Evolutionary conservation across 2,797 vertebrate species (phyloP), one percentile per base, ranked within the genome.

Genomic region (Peromyscus melanophrys): DNA sequence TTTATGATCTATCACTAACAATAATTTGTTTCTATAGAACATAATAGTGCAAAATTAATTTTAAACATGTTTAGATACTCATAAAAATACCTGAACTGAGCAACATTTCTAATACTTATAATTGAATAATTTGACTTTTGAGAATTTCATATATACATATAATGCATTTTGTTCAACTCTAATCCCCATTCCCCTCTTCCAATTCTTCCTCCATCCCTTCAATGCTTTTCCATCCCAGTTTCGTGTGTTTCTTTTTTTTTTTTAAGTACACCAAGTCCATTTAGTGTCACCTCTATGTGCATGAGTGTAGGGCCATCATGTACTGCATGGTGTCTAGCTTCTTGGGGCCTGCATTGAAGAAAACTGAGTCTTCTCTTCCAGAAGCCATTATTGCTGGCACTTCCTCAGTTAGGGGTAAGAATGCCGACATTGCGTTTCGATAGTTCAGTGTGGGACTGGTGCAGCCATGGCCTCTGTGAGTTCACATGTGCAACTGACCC

Each of bases 1-100:
- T 89, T 93, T 89, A 65, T 93, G 52, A 91, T 17, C 37, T 88
- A 55, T 80, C 25, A 46, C 63, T 87, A 71, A 61, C 75, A 94
- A 77, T 9, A 82, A 14, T 92, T 91, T 87, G 1, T 90, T 94
- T 92, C 73, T 85, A 17, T 17, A 21, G 11, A 65, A 29, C 10
- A 77, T 84, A 69, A 69, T 85, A 77, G 71, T 69, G 17, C n/a
- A 57, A 23, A 93, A 49, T 43, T 71, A 96, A 89, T 84, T 92
- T 87, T 94, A 93, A 89, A 84, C 23, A 65, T 23, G 57, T 86
- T 93, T 37, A 49, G 16, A 31, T 59, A 77, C 82, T 91, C 67
- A 31, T 76, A 95, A 84, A 37, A 63, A 86, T 73, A 14, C 6
- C 31, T 46, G 34, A 49, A 76, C 21, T 52, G 31, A 59, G 46